phyloP scores from a whole-genome alignment of 2,797 vertebrate genomes.

The Limosa lapponica region DNA sequence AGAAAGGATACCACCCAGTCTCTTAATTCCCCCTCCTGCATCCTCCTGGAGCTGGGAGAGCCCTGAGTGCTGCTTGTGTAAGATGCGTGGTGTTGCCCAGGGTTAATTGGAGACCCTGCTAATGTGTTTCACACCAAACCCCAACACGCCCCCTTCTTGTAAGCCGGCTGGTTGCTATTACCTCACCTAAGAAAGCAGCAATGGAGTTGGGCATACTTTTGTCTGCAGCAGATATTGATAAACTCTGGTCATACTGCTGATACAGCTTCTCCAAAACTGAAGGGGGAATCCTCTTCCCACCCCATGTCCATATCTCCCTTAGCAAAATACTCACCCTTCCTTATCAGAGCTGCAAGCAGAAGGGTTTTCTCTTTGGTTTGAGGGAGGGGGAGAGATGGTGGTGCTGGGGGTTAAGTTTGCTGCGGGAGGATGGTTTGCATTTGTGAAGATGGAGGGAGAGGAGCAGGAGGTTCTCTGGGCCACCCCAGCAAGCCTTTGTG shows the following conservation, averaged over 20 bases:
- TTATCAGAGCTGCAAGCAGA: background rate
- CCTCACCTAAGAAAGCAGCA: background rate
- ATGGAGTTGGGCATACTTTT: background rate
- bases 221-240: background rate
- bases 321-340: background rate
- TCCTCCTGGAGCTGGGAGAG: background rate
- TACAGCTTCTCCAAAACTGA: background rate
- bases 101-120: background rate
- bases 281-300: too few species aligned
- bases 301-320: background rate
- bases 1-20: background rate
- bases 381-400: background rate
- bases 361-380: background rate
- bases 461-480: background rate
- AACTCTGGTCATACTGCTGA: background rate
- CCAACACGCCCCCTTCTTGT: background rate
- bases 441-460: background rate
- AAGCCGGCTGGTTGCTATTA: background rate
- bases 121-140: background rate
- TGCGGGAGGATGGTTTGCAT: background rate
- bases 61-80: background rate
- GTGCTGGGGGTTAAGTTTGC: background rate
- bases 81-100: background rate
- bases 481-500: background rate
- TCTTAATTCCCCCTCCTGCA: background rate